Evolutionary conservation across 23 tunicate genomes (phyloP).

Genomic region (Botrylloides violaceus): DNA sequence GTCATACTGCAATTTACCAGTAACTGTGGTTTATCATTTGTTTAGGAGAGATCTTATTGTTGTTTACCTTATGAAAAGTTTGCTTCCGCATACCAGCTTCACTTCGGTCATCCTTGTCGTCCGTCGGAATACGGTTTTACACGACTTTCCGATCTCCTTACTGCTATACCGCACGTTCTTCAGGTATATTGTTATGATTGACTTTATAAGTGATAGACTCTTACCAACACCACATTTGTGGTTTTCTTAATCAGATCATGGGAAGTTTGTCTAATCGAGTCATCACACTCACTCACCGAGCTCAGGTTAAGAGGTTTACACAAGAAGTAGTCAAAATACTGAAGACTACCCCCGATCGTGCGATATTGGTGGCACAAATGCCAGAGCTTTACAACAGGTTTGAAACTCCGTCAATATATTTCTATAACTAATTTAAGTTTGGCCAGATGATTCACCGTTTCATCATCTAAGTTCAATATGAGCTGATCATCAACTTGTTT

Average conservation of each 20-base stretch:
- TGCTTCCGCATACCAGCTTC: slow-evolving; percentile 19
- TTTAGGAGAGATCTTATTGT: slow-evolving; percentile 37
- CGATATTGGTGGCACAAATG: slow-evolving; percentile 45
- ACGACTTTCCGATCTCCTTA: slow-evolving; percentile 26
- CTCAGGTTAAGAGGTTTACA: slow-evolving; percentile 93
- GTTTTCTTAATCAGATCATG: slow-evolving; percentile 37
- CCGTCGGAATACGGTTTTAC: slow-evolving; percentile 19
- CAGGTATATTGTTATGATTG: slow-evolving; percentile 21
- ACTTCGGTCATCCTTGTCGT: slow-evolving; percentile 29
- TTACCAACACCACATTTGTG: too few species aligned
- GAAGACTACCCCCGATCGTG: slow-evolving; percentile 48
- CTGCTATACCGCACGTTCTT: slow-evolving; percentile 65
- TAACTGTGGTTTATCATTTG: slow-evolving; percentile 5
- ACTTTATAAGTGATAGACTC: too few species aligned
- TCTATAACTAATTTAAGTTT: neutral
- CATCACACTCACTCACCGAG: slow-evolving; percentile 64
- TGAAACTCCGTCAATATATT: neutral
- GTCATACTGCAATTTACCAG: neutral
- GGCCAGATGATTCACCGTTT: neutral
- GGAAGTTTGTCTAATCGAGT: slow-evolving; percentile 27
- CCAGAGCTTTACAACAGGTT: slow-evolving; percentile 67
- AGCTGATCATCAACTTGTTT: too few species aligned
- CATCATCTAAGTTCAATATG: neutral
- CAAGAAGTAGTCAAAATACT: slow-evolving; percentile 74
- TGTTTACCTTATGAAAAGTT: slow-evolving; percentile 33